These are phyloP conservation scores for Sciurus carolinensis DNA, from an alignment of 2,797 vertebrate genomes.

Conservation along the genomic window DNA sequence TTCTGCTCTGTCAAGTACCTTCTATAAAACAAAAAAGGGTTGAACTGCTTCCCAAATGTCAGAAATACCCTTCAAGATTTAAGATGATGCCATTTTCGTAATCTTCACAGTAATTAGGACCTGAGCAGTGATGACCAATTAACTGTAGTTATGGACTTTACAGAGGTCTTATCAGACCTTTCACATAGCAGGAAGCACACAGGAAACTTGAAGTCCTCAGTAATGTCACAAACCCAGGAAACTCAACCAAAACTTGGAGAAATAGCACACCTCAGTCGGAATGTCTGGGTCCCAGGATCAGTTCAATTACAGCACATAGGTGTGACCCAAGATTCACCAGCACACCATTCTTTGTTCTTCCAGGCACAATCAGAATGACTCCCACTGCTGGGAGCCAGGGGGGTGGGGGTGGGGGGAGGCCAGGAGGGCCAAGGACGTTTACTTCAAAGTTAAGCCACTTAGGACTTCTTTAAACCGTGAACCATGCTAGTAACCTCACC, in stretches of 20 bases:
- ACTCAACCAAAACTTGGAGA: constrained; percentile 68
- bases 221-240: constrained; percentile 63
- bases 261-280: constrained; percentile 60
- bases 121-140: constrained; percentile 66
- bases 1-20: constrained; percentile 38
- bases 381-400: constrained; percentile 30
- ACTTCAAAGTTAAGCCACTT: constrained; percentile 48
- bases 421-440: constrained; percentile 56
- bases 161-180: constrained; percentile 59
- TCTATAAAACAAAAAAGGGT: constrained; percentile 15
- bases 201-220: constrained; percentile 62
- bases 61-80: constrained; percentile 75
- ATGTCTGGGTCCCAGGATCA: constrained; percentile 47
- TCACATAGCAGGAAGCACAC: constrained; percentile 62
- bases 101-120: constrained; percentile 67
- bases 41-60: constrained; percentile 22
- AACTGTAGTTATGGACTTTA: constrained; percentile 56
- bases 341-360: constrained; percentile 56
- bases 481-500: constrained; percentile 41
- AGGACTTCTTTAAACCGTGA: constrained; percentile 64
- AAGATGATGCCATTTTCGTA: constrained; percentile 65
- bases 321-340: constrained; percentile 65
- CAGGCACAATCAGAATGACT: constrained; percentile 70
- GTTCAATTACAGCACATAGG: constrained; percentile 58
- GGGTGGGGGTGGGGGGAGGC: neutral